phyloP scores from a whole-genome alignment of 2,797 vertebrate species.

The Eleutherodactylus coqui region DNA sequence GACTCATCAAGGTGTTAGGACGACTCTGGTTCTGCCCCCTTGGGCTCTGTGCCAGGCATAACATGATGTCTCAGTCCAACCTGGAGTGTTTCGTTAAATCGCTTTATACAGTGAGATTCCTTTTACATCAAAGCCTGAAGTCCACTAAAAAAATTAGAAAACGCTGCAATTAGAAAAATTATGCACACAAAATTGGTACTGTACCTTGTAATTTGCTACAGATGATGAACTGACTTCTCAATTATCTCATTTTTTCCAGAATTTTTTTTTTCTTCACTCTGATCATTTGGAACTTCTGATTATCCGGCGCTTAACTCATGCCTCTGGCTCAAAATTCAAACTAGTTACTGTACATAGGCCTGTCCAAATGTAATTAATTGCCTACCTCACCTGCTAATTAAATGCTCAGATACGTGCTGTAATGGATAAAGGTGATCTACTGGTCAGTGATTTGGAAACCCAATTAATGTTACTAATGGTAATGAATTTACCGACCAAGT shows the following conservation, averaged over 20 bases:
- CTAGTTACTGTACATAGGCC: not conserved
- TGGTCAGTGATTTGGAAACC: constrained; percentile 23
- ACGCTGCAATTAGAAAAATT: constrained; percentile 2
- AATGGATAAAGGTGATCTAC: constrained; percentile 29
- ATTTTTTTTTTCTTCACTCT: not conserved
- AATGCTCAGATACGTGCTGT: constrained; percentile 5
- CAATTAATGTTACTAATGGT: constrained; percentile 21
- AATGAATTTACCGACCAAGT: not conserved
- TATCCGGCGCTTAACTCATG: not conserved
- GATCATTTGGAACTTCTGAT: not conserved
- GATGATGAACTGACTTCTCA: not conserved
- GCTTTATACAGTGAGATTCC: not conserved
- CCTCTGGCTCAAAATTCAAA: not conserved
- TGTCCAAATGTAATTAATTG: constrained; percentile 23
- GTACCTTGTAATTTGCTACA: not conserved
- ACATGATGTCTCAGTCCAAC: not conserved
- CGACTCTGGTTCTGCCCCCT: not conserved
- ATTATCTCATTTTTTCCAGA: not conserved
- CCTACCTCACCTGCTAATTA: constrained; percentile 24
- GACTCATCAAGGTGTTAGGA: no score
- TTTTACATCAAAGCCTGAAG: not conserved
- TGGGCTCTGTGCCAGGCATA: not conserved
- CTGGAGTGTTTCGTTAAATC: not conserved
- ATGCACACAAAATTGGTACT: not conserved
- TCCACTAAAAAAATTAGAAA: not conserved